Base-by-base conservation (phyloP, 1,140 invertebrate genomes). In the Fopius arisanus region DNA sequence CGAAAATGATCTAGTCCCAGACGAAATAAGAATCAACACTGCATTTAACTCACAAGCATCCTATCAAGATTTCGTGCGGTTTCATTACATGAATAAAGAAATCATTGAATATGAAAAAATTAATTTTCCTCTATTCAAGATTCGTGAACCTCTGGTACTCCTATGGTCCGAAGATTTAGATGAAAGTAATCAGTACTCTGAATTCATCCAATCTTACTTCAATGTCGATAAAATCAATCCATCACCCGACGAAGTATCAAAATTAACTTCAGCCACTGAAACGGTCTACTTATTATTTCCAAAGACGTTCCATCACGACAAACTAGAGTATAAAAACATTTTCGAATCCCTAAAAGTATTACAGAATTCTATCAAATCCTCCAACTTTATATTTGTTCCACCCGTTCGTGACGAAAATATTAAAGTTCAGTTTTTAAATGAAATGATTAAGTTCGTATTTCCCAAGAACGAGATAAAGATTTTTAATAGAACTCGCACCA, bases 11-110 rank as follows among this genome's bases (percentile, higher is more conserved):
- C n/a, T 14, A 43, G 14, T 43, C 29, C 0, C 26, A 26, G n/a
- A 62, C 4, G 29, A 40, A 14, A 28, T 4, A 41, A n/a, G 23
- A 10, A 10, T 43, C 14, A 43, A 43, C 14, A 43, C n/a, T 2
- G n/a, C 41, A 3, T 14, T 43, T 43, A 43, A 14, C 14, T 43
- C 41, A 14, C 41, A 43, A 14, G 3, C 21, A 4, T 65, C 62
- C 31, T 82, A 77, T 73, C 68, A 76, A 33, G 74, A 82, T 75
- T 82, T 82, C 63, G 77, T 79, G n/a, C 75, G 77, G 78, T 80
- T 70, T 66, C 80, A 82, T 72, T 81, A 81, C 71, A 75, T 69
- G 43, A 82, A 76, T 41, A 12, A 48, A 54, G 63, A 80, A 59
- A 41, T 79, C 40, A 72, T 80, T 9, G 21, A 77, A 65, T 74